Base-by-base conservation (phyloP, 2,113 vertebrate species). In the Salminus brasiliensis region DNA sequence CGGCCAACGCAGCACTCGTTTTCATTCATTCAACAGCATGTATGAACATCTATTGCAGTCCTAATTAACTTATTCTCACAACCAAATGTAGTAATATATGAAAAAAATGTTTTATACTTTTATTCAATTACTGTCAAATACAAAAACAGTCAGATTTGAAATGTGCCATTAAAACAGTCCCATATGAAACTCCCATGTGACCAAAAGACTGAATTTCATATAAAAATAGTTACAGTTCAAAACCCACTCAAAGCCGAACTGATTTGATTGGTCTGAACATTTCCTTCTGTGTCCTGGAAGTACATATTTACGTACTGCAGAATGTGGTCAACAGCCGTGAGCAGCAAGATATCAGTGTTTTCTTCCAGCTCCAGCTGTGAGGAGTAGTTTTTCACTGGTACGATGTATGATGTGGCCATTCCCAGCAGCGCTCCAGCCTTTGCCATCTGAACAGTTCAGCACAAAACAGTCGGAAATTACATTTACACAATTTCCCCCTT, bases 381-480 rank as follows among this genome's bases (percentile, higher is more conserved):
- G 0, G 83, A 89, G 76, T 93, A 93, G 88, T 92, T 93, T 79
- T 87, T 92, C 84, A 93, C 92, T 0, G 91, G 90, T 43, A 93
- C 49, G 15, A 93, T 90, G 86, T 87, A 93, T 77, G 92, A 93
- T 15, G 76, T 83, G 72, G 89, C 87, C 90, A 93, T 92, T 16
- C 91, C 89, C 85, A 92, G 53, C 63, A 93, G 84, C 43, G 41
- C 80, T 1, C 66, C 89, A 0, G 90, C 88, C 71, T 86, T 85
- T 29, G 0, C 5, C 43, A 93, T 91, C 92, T 93, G 43, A 11
- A 63, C 30, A 73, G 72, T 27, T 74, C 29, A 84, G 62, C 72
- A 65, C 43, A 59, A 75, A 45, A 57, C 0, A n/a, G 39, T 16
- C 5, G 11, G 10, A n/a, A 23, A 34, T 15, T 13, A 8, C 8